Evolutionary conservation across 2,113 vertebrate species (phyloP).

Genomic region (Nothobranchius furzeri): DNA sequence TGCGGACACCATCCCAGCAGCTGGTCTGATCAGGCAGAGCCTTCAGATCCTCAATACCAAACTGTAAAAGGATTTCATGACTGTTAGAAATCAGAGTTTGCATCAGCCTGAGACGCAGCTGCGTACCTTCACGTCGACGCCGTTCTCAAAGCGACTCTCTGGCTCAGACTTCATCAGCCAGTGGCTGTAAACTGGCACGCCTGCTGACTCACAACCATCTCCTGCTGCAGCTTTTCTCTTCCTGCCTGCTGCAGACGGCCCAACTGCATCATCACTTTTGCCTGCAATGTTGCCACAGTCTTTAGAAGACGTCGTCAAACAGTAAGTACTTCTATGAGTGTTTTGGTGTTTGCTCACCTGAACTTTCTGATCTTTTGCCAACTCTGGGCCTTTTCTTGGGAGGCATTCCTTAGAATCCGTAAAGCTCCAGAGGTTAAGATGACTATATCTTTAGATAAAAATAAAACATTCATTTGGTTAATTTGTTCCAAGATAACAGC

Average conservation of each 20-base stretch:
- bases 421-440: constrained; percentile 7
- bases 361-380: constrained; percentile 32
- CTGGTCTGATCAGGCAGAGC: constrained; percentile 85
- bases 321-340: fast-evolving
- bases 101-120: background rate
- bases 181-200: constrained; percentile 54
- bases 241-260: constrained; percentile 8
- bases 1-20: constrained; percentile 96
- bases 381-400: constrained; percentile 70
- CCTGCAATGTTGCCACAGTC: constrained; percentile 21
- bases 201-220: constrained; percentile 15
- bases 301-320: background rate
- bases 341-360: constrained; percentile 57
- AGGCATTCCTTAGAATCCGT: constrained; percentile 65
- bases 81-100: constrained; percentile 1
- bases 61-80: constrained; percentile 75
- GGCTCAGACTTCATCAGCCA: constrained; percentile 99
- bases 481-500: too few species aligned
- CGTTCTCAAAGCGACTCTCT: constrained; percentile 91
- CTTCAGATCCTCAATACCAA: constrained; percentile 94
- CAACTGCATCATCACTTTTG: constrained; percentile 36
- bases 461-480: too few species aligned
- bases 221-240: constrained; percentile 60
- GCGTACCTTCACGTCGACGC: constrained; percentile 90
- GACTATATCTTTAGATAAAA: background rate